Evolutionary conservation across 1,140 invertebrate species (phyloP).

Genomic region (Chrysopa pallens): DNA sequence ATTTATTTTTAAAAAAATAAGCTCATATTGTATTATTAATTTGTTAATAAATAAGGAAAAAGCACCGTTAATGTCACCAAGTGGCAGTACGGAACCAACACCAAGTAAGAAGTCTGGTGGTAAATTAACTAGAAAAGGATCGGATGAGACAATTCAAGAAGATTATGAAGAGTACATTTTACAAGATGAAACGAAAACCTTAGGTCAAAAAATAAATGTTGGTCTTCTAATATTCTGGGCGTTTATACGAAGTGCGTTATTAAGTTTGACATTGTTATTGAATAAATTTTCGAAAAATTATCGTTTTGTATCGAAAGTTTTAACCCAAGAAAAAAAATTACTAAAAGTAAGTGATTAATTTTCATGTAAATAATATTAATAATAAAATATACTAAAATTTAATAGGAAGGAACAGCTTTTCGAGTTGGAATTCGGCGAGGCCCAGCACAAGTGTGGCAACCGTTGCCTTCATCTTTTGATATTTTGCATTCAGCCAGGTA

Average conservation of each 20-base stretch:
- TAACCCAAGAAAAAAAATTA: conserved; percentile 60
- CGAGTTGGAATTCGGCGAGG: conserved; percentile 43
- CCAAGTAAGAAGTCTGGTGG: no score
- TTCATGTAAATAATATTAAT: conserved; percentile 3
- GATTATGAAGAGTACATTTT: no score
- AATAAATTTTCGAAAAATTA: conserved; percentile 85
- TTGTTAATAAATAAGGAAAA: no score
- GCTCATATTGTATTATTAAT: conserved; percentile 8
- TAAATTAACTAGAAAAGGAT: no score
- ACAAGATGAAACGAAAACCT: not conserved
- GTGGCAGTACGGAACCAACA: no score
- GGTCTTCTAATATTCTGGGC: conserved; percentile 22
- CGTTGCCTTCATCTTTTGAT: conserved; percentile 29
- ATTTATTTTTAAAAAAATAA: not conserved
- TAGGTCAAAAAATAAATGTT: conserved; percentile 11
- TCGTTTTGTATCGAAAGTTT: conserved; percentile 69
- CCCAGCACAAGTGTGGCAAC: conserved; percentile 54
- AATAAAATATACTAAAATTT: conserved; percentile 5
- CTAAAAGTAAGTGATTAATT: conserved; percentile 48
- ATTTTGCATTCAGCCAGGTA: conserved; percentile 29
- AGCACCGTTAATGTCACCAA: no score
- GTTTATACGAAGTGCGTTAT: conserved; percentile 64
- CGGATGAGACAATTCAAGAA: no score
- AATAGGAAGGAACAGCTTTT: conserved; percentile 46
- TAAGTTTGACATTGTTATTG: conserved; percentile 70